Conservation (phyloP, 2,113 vertebrate genomes). For the Syrmaticus mikado region DNA sequence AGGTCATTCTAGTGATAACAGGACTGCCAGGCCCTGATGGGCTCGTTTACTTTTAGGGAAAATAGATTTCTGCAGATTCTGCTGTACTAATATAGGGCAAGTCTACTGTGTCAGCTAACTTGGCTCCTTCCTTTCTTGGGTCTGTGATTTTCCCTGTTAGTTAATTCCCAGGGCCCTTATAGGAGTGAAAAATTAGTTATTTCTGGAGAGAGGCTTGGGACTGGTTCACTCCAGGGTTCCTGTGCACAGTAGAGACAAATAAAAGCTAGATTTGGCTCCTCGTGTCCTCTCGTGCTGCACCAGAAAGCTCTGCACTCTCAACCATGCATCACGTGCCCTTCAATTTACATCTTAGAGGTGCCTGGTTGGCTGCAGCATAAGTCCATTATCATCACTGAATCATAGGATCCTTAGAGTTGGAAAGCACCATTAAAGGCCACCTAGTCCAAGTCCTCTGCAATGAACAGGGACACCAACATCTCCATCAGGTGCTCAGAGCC, state of each 20-base stretch:
- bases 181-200: neutral
- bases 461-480: too few relatives aligned
- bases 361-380: neutral
- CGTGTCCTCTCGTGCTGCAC: neutral
- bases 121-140: neutral
- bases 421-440: too few relatives aligned
- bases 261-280: neutral
- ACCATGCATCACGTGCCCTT: rapidly evolving
- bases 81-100: neutral
- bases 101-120: neutral
- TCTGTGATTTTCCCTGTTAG: neutral
- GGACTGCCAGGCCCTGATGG: neutral
- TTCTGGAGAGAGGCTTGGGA: neutral
- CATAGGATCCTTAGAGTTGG: too few relatives aligned
- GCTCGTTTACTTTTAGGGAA: neutral
- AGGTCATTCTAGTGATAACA: neutral
- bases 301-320: neutral
- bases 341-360: neutral
- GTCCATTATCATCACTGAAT: neutral
- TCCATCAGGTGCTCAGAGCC: too few relatives aligned
- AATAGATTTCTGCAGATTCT: neutral
- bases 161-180: neutral
- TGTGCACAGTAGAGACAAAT: neutral
- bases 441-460: too few relatives aligned
- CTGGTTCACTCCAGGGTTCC: neutral